Conservation (phyloP, 2,797 vertebrate genomes). For the Bucorvus abyssinicus region DNA sequence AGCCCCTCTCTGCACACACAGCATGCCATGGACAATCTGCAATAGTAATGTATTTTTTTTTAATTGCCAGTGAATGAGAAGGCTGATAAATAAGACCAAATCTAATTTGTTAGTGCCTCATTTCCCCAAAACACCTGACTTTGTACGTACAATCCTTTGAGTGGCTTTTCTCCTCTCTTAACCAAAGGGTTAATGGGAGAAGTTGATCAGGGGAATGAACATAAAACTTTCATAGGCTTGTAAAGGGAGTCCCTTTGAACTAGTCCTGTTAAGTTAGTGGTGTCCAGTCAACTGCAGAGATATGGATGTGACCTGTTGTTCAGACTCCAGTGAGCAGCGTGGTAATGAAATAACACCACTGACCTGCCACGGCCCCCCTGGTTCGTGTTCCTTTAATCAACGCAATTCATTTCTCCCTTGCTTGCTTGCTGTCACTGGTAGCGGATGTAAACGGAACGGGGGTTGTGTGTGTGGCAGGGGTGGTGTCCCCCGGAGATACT, state of each 20-base stretch:
- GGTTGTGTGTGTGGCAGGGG: background rate
- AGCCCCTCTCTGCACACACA: background rate
- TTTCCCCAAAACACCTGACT: background rate
- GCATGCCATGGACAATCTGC: background rate
- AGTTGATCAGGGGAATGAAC: slow-evolving; percentile 19
- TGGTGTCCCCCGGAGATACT: background rate
- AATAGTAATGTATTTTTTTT: background rate
- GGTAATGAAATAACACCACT: slow-evolving; percentile 59
- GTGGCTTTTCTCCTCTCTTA: background rate
- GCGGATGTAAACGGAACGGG: slow-evolving; percentile 38
- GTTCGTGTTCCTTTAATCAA: slow-evolving; percentile 67
- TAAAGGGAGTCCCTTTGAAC: slow-evolving; percentile 47
- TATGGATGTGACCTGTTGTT: slow-evolving; percentile 57
- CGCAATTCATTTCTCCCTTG: slow-evolving; percentile 56
- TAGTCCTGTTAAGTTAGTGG: slow-evolving; percentile 45
- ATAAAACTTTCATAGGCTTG: background rate
- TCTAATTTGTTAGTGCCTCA: background rate
- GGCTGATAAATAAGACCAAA: background rate
- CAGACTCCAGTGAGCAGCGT: slow-evolving; percentile 51
- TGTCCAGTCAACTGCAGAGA: slow-evolving; percentile 56
- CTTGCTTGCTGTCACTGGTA: slow-evolving; percentile 54
- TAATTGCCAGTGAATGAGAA: background rate
- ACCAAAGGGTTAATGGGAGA: slow-evolving; percentile 32
- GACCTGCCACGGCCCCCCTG: slow-evolving; percentile 40
- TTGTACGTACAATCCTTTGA: background rate